A percentile compares a stretch with the other conserved stretches of the same genome.
Conservation (phyloP, 2,888 invertebrate species). For the Congeria kusceri region DNA sequence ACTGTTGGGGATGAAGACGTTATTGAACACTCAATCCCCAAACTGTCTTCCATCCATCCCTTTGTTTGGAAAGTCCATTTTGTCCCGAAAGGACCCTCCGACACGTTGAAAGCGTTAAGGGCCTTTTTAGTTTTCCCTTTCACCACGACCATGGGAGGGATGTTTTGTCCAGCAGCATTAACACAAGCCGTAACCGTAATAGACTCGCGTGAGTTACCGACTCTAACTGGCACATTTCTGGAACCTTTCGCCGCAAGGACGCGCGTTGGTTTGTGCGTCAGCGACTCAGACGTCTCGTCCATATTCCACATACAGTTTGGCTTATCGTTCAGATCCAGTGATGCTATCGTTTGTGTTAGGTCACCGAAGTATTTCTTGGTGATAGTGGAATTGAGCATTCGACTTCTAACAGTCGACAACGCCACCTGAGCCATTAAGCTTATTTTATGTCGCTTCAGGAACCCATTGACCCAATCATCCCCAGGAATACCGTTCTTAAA, state of each 20-base stretch:
- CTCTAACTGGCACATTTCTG: constrained; percentile 29
- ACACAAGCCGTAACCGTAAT: constrained; percentile 48
- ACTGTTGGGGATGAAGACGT: constrained; percentile 36
- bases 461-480: constrained; percentile 15
- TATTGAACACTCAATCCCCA: constrained; percentile 37
- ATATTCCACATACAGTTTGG: constrained; percentile 30
- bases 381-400: constrained; percentile 11
- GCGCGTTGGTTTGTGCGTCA: constrained; percentile 43
- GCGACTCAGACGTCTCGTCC: constrained; percentile 34
- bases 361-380: constrained; percentile 14
- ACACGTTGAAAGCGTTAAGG: constrained; percentile 1
- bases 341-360: background rate
- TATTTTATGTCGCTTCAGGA: background rate
- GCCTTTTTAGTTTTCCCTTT: constrained; percentile 18
- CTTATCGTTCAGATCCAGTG: background rate
- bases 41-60: constrained; percentile 52
- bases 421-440: background rate
- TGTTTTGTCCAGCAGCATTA: constrained; percentile 36
- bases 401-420: background rate
- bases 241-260: constrained; percentile 25
- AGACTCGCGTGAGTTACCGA: constrained; percentile 18
- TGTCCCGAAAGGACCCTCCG: constrained; percentile 20
- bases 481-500: constrained; percentile 11
- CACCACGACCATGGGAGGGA: constrained; percentile 40
- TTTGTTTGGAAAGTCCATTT: constrained; percentile 45